A percentile compares a stretch with the other conserved stretches of the same genome.
Conservation (phyloP, 2,113 vertebrate species). For the Salvelinus alpinus region DNA sequence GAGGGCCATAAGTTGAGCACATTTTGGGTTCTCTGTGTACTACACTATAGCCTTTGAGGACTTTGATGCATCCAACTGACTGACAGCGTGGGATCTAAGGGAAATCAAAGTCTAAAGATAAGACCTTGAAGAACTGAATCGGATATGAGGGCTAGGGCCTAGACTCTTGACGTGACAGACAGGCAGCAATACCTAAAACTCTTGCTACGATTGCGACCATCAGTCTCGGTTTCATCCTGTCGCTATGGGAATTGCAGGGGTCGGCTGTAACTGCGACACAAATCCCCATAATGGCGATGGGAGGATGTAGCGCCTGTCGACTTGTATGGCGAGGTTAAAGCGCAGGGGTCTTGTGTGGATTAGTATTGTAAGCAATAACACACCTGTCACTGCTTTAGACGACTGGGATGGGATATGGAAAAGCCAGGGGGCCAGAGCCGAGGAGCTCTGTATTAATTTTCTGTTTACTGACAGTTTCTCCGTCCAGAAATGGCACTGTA, state of each 20-base stretch:
- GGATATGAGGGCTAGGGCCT: neutral
- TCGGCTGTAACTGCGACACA: neutral
- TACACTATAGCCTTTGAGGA: neutral
- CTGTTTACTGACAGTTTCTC: neutral
- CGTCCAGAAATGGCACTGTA: no score
- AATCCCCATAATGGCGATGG: constrained; percentile 31
- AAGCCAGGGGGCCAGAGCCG: neutral
- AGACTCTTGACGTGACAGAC: neutral
- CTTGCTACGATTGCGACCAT: neutral
- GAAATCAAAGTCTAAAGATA: neutral
- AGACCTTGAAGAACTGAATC: neutral
- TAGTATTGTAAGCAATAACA: constrained; percentile 28
- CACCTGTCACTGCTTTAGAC: constrained; percentile 24
- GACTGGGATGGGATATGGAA: neutral
- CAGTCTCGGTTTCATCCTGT: neutral
- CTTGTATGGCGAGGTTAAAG: constrained; percentile 23
- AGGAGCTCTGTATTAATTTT: neutral
- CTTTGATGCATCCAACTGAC: neutral
- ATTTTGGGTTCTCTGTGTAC: no score
- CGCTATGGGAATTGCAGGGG: constrained; percentile 26
- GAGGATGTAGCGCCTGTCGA: constrained; percentile 23
- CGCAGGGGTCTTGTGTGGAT: neutral
- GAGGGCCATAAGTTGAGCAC: no score
- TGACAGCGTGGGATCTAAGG: neutral
- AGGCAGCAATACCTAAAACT: neutral